Base-by-base conservation (phyloP, 2,888 invertebrate species). In the Morpho achilles region DNA sequence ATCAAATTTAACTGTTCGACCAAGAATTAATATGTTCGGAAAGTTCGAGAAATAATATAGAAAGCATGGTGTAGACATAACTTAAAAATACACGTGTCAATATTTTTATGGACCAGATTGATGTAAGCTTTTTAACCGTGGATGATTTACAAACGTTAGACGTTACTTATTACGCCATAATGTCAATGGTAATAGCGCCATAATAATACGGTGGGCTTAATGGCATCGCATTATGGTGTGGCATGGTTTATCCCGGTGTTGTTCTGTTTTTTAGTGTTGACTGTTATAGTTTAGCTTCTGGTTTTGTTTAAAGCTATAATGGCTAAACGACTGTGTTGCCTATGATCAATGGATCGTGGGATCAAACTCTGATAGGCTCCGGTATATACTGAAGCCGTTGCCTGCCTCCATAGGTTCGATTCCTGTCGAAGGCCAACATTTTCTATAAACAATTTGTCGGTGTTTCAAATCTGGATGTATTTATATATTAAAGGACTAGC, bases 191-290 rank as follows among this genome's bases (percentile, higher is more conserved):
- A 66, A 68, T 68, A 62, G 66, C 60, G 58, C 56, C 59, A 62
- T 67, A 66, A 70, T 72, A 63, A 61, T 64, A 64, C 61, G 62
- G 61, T 67, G 55, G 60, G 62, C 62, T 68, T 64, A 67, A 67
- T 69, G 64, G 62, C 50, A 48, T 45, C 58, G 63, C 59, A 56
- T 63, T 63, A 63, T 59, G 63, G 59, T 53, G 51, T 47, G 50
- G 48, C 58, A 54, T 63, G 58, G 58, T 43, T 52, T 61, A 58
- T 61, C 56, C 50, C 54, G 42, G 54, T 48, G 54, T 54, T 48
- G 49, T 56, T 63, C 50, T 61, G 63, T 53, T 53, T 60, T 58
- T 58, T 52, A 45, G 48, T 54, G 55, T 47, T 10, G 4, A 49
- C 40, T 23, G 49, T 48, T 50, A 50, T 53, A 53, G 43, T 40